Conservation (phyloP, 2,888 invertebrate species). For the Yponomeuta evonymella region DNA sequence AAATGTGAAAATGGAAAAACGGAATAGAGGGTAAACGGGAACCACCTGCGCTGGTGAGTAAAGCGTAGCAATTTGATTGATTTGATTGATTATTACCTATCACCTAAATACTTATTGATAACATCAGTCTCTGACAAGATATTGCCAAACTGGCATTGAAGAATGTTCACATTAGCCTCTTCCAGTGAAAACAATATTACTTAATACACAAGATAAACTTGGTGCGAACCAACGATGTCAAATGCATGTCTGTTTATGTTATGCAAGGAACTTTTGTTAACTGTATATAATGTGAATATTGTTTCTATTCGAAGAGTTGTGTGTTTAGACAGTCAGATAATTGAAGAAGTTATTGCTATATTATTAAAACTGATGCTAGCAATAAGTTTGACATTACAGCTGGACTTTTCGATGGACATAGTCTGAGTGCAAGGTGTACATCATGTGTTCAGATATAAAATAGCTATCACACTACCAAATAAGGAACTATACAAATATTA, state of each 20-base stretch:
- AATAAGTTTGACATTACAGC: conserved; percentile 47
- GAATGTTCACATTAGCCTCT: conserved; percentile 27
- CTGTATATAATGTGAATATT: conserved; percentile 29
- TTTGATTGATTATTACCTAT: conserved; percentile 4
- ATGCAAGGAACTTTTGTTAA: background rate
- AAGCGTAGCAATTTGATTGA: conserved; percentile 9
- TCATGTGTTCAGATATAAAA: conserved; percentile 30
- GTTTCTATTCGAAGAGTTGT: conserved; percentile 31
- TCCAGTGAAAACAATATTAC: conserved; percentile 35
- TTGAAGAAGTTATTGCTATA: conserved; percentile 47
- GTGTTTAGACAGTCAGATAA: conserved; percentile 9
- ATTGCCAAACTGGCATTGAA: conserved; percentile 42
- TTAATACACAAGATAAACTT: conserved; percentile 45
- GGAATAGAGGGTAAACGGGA: background rate
- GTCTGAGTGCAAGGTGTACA: conserved; percentile 15
- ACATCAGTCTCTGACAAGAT: conserved; percentile 65
- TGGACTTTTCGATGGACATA: conserved; percentile 34
- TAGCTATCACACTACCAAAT: conserved; percentile 61
- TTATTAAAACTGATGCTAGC: conserved; percentile 61
- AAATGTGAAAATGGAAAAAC: background rate
- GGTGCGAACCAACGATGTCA: background rate
- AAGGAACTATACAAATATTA: conserved; percentile 71
- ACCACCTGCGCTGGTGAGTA: conserved; percentile 1
- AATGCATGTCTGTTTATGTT: background rate
- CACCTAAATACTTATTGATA: conserved; percentile 49